Evolutionary conservation across 1,140 invertebrate species (phyloP).

Genomic region (Coboldia fuscipes): DNA sequence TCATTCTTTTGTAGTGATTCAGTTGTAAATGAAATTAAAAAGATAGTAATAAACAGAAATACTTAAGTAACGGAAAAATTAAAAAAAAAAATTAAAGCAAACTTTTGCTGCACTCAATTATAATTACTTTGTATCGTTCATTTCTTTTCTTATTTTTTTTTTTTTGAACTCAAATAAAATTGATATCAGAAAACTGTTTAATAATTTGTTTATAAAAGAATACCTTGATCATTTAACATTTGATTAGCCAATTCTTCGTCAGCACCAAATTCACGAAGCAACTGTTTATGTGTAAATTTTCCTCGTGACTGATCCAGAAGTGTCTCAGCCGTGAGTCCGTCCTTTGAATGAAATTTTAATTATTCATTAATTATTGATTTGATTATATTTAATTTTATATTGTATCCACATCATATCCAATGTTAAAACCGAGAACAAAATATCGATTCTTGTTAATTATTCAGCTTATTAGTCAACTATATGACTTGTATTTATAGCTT

Average conservation of each 20-base stretch:
- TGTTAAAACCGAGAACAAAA: constrained; percentile 7
- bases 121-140: too few species aligned
- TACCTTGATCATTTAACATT: constrained; percentile 57
- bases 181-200: constrained; percentile 2
- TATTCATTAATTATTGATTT: too few species aligned
- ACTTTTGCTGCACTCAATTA: too few species aligned
- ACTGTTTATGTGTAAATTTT: constrained; percentile 38
- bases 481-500: too few species aligned
- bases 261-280: constrained; percentile 45
- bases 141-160: background rate
- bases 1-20: too few species aligned
- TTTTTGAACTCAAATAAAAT: background rate
- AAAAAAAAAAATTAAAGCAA: too few species aligned
- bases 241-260: constrained; percentile 36
- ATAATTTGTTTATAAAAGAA: constrained; percentile 1
- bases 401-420: constrained; percentile 12
- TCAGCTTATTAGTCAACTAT: too few species aligned
- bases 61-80: too few species aligned
- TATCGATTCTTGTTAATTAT: background rate
- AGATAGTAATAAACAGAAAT: too few species aligned
- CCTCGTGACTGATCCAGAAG: constrained; percentile 46
- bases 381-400: constrained; percentile 8
- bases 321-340: constrained; percentile 48
- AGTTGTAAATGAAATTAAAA: too few species aligned
- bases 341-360: constrained; percentile 31